A percentile compares a stretch with the other conserved stretches of the same genome.
These are phyloP conservation scores for Casuarius casuarius DNA, from an alignment of 2,113 vertebrate species.

Conservation along the genomic window DNA sequence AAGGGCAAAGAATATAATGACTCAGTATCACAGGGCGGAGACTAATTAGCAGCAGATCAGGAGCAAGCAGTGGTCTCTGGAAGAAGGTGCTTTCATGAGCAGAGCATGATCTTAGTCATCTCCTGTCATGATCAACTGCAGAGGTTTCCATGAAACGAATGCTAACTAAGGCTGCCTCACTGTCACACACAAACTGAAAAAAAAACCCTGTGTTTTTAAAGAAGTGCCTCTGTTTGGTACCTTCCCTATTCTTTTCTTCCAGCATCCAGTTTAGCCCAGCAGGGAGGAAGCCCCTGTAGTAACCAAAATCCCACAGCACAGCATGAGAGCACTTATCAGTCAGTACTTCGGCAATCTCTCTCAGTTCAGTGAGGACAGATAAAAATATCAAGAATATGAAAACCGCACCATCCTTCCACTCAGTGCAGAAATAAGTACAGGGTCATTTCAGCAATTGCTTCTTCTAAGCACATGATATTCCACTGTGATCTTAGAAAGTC, in stretches of 20 bases:
- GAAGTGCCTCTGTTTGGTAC: background rate
- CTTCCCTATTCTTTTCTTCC: background rate
- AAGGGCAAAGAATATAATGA: conserved; percentile 60
- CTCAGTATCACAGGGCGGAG: conserved; percentile 44
- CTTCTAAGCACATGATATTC: background rate
- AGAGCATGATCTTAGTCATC: conserved; percentile 27
- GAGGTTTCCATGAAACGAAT: conserved; percentile 48
- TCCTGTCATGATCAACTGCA: conserved; percentile 25
- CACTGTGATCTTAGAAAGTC: background rate
- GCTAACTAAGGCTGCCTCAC: background rate
- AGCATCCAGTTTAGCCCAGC: background rate
- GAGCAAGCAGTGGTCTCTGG: conserved; percentile 43
- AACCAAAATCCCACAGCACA: background rate
- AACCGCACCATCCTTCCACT: background rate
- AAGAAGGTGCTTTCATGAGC: conserved; percentile 53
- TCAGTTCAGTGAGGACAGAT: background rate
- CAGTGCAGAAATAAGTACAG: background rate
- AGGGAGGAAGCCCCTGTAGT: background rate
- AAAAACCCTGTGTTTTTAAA: background rate
- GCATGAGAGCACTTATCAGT: background rate
- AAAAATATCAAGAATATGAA: background rate
- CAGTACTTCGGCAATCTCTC: background rate
- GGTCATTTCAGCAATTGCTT: background rate
- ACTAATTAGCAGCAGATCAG: conserved; percentile 57
- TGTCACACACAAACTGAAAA: background rate